Evolutionary conservation across 1,140 invertebrate species (phyloP), one percentile per base, ranked within the genome.

Genomic region (Pseudomyrmex sp.): DNA sequence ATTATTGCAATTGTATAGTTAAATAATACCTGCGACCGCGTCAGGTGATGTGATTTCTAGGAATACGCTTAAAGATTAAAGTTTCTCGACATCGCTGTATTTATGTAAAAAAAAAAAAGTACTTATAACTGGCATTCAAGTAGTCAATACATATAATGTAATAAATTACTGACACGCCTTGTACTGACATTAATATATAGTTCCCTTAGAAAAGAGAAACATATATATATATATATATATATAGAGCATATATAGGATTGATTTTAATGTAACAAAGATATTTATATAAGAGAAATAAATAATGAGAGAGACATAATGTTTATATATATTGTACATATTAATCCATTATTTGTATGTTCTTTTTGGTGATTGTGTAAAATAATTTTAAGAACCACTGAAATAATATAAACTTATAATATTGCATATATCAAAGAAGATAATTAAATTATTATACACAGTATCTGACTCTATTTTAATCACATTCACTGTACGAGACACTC

Each of bases 221-320:
- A 75, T 82, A 66, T 68, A 86, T 35, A 35, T 35, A 35, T 35
- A 35, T 35, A 35, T 35, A 35, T 35, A n/a, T n/a, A 35, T 7
- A 35, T 35, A 35, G 7, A 35, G 35, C 35, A 70, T 9, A 82
- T 80, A 82, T 80, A 80, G 23, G 82, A 74, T 90, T 88, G 65
- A 87, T 87, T 90, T 75, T 90, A 90, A 84, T 88, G 80, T 90
- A 85, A 90, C 82, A 82, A 87, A 84, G 85, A 69, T 91, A 90
- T 92, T 93, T 93, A 75, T 90, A 92, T 92, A 85, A 89, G 91
- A 88, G 87, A 89, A 89, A 90, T 72, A 70, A 35, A 84, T 85
- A 73, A 89, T 83, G 72, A 88, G n/a, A 70, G 61, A 18, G 70
- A 65, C 9, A 50, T 52, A 12, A 63, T 58, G 10, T 72, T 5